A percentile compares a stretch with the other conserved stretches of the same genome.
phyloP scores from a whole-genome alignment of 2,113 vertebrate species.

The Sciurus niger region DNA sequence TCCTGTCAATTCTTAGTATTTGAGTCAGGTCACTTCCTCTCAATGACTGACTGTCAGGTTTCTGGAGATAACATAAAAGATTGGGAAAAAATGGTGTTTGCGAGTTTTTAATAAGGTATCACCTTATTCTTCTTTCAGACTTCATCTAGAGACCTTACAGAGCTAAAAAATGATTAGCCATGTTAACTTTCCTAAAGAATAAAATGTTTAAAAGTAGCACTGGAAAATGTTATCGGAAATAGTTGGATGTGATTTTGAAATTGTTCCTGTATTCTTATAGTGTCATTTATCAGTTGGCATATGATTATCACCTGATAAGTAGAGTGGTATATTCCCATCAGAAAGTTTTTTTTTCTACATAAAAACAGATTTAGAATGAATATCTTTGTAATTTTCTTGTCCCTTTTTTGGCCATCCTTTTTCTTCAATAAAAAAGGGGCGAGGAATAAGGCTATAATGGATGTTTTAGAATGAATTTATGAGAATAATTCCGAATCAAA shows the following conservation, averaged over 20 bases:
- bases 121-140: neutral
- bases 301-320: neutral
- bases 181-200: neutral
- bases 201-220: neutral
- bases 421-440: neutral
- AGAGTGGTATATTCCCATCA: neutral
- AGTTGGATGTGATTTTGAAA: neutral
- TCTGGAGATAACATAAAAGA: neutral
- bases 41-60: neutral
- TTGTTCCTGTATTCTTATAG: neutral
- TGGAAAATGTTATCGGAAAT: neutral
- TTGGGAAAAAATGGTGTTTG: neutral
- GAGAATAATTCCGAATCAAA: neutral
- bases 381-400: neutral
- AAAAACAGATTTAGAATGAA: neutral
- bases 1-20: neutral
- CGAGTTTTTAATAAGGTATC: neutral
- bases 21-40: slow-evolving; percentile 3
- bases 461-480: neutral
- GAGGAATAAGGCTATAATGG: neutral
- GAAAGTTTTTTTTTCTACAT: neutral
- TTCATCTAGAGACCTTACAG: neutral
- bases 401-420: neutral
- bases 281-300: neutral
- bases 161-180: neutral